Evolutionary conservation across 2,888 invertebrate genomes (phyloP), one percentile per base, ranked within the genome.

Genomic region (Pimpla rufipes): DNA sequence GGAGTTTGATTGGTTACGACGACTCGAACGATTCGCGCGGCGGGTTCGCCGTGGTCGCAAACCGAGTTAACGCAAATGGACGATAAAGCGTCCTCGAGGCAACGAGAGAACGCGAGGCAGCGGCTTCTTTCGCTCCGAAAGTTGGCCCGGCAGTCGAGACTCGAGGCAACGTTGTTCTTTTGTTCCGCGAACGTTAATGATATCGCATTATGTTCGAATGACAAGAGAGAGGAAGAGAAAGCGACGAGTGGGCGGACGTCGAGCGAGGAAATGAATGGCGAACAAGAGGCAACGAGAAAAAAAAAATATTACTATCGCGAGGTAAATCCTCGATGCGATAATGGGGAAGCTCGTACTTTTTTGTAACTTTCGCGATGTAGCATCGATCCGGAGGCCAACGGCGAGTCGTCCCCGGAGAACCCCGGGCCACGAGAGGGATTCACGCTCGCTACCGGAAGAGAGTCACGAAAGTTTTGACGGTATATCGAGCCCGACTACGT

Each of bases 1-100:
- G 23, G 37, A 23, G 40, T 68, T 62, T 55, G 16, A 74, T 74
- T 50, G 16, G 74, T 62, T n/a, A n/a, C n/a, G n/a, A n/a, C n/a
- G n/a, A n/a, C n/a, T n/a, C n/a, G n/a, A n/a, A n/a, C n/a, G n/a
- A n/a, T n/a, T n/a, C 29, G 29, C 29, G 2, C 29, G 5, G 29
- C 29, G 29, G 5, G 5, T 5, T 29, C 29, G 29, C 29, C 29
- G 29, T 5, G 29, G 5, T 5, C 29, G 29, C 29, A 5, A 29
- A 2, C 29, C 29, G 29, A 29, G 29, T 29, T 29, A 29, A 29
- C 29, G 29, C 29, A 29, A 29, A 29, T 29, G 29, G 29, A 29
- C 29, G 5, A 29, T 29, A 5, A 29, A 29, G 29, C 2, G 29
- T 29, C 29, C 29, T 29, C 29, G 29, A 29, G 29, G 29, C 29